Base-by-base conservation (phyloP, 2,888 invertebrate species). In the Strigamia maritima region DNA sequence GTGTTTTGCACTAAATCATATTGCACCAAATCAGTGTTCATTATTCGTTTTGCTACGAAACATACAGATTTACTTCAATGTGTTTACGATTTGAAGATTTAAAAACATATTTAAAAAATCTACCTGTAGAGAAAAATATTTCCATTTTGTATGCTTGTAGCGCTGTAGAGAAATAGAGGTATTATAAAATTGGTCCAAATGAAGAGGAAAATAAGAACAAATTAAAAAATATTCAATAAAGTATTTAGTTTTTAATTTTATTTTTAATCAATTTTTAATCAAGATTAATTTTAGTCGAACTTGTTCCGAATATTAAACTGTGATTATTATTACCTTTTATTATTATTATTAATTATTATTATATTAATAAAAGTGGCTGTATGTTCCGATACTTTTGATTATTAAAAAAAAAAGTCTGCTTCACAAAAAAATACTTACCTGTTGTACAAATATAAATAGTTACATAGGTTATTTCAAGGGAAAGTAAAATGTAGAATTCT, bases 241-340 rank as follows among this genome's bases (percentile, higher is more conserved):
- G 31, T 74, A 35, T 76, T 38, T 38, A 38, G 31, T 76, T 76
- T 19, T 49, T 19, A 49, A 26, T 44, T 77, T 77, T 44, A 19
- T 26, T 77, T 22, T 44, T 24, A n/a, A n/a, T n/a, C n/a, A n/a
- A n/a, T 22, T 35, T 38, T 24, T 16, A 38, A 40, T 77, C 1
- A 49, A 49, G 22, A 77, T 49, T 49, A 44, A 49, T 77, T 77
- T 77, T 40, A 49, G 77, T 77, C 77, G 44, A 77, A 77, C 77
- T 49, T 49, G 77, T 77, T 77, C 77, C 77, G 28, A 76, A 77
- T 77, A 77, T 49, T 77, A 77, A 44, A 77, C 77, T 77, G 77
- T 77, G 77, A 77, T 54, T 77, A 76, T 49, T 40, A 77, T 44
- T 70, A 28, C 24, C 12, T 70, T 70, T 28, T 70, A 70, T 28